Percentiles rank a stretch among this genome's conserved stretches.
Conservation (phyloP, 2,888 invertebrate genomes). For the Drosophila quinaria region DNA sequence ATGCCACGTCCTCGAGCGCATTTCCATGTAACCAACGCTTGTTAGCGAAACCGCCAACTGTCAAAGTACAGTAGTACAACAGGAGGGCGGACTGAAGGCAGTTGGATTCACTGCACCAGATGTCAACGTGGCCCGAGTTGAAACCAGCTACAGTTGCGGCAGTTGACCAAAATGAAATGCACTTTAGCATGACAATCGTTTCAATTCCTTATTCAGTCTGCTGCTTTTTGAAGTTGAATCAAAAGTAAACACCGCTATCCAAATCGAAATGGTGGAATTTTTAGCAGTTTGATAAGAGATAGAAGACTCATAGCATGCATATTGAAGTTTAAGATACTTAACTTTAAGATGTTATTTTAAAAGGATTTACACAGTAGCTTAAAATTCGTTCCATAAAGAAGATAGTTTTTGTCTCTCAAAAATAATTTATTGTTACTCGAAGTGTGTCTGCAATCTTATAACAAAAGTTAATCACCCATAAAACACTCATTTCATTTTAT, state of each 20-base stretch:
- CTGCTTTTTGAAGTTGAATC: constrained; percentile 37
- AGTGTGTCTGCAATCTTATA: too few species aligned
- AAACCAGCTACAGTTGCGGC: constrained; percentile 17
- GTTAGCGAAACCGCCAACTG: constrained; percentile 70
- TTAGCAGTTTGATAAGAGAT: neutral
- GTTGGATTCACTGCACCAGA: constrained; percentile 27
- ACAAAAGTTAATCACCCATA: too few species aligned
- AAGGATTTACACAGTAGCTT: neutral
- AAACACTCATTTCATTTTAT: too few species aligned
- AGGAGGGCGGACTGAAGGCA: neutral
- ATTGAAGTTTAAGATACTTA: neutral
- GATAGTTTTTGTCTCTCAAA: too few species aligned
- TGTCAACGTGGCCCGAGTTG: constrained; percentile 56
- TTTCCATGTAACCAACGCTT: constrained; percentile 74
- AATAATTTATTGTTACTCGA: too few species aligned
- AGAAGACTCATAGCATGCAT: neutral
- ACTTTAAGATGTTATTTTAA: neutral
- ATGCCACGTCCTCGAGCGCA: constrained; percentile 76
- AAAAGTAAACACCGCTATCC: constrained; percentile 32
- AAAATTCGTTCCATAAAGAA: neutral
- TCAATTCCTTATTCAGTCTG: constrained; percentile 1
- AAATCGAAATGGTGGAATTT: constrained; percentile 11
- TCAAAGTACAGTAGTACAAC: constrained; percentile 49
- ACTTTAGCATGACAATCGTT: constrained; percentile 69
- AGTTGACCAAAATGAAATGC: constrained; percentile 42